phyloP scores from a whole-genome alignment of 2,797 vertebrate genomes.

The Selene dorsalis region DNA sequence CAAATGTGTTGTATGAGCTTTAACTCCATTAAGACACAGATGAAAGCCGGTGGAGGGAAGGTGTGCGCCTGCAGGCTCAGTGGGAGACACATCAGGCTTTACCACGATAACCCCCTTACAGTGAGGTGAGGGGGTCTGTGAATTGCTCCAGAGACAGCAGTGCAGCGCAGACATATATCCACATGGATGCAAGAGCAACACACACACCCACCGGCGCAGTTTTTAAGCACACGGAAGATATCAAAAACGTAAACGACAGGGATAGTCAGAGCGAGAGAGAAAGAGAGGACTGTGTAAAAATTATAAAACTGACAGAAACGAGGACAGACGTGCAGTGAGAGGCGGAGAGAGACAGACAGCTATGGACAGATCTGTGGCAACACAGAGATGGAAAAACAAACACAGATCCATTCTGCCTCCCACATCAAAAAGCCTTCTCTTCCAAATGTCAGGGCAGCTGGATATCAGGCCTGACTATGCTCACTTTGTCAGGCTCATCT shows the following conservation, averaged over 20 bases:
- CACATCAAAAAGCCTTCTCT: constrained; percentile 64
- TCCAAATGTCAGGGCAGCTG: constrained; percentile 73
- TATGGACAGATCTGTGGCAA: constrained; percentile 34
- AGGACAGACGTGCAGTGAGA: constrained; percentile 32
- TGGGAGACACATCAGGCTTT: constrained; percentile 67
- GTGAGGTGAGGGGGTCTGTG: constrained; percentile 49
- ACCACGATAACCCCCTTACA: constrained; percentile 67
- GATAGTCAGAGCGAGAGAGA: background rate
- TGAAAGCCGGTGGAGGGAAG: constrained; percentile 59
- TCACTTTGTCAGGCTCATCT: constrained; percentile 11
- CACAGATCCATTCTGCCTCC: constrained; percentile 53
- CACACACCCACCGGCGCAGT: constrained; percentile 10
- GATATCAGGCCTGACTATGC: constrained; percentile 38
- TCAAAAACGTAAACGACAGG: background rate
- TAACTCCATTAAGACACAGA: constrained; percentile 52
- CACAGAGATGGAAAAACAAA: constrained; percentile 39
- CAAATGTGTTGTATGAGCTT: constrained; percentile 10
- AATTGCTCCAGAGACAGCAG: constrained; percentile 32
- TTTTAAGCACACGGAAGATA: constrained; percentile 28
- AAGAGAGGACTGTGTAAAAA: constrained; percentile 14
- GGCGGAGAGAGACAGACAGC: constrained; percentile 31
- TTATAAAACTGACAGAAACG: constrained; percentile 37
- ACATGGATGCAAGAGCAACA: constrained; percentile 12
- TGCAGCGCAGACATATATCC: constrained; percentile 54
- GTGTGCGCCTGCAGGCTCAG: constrained; percentile 57